phyloP scores from a whole-genome alignment of 2,797 vertebrate genomes.

The Muraenolepis orangiensis region DNA sequence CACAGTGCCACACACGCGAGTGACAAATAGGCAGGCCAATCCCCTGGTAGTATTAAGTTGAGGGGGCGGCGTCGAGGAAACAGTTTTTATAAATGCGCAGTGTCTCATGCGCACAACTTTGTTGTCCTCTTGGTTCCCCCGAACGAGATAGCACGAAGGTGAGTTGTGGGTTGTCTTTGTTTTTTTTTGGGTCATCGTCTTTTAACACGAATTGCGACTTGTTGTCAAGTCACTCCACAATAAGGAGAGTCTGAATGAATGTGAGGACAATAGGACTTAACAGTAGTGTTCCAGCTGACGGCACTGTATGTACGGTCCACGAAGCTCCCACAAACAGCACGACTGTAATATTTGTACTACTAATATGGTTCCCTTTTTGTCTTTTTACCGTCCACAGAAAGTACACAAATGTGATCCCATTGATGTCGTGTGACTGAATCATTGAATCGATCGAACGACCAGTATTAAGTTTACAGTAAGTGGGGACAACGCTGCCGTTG shows the following conservation, averaged over 20 bases:
- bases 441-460: too few species aligned
- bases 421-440: too few species aligned
- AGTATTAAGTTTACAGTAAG: too few species aligned
- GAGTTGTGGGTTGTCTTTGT: slow-evolving; percentile 22
- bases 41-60: background rate
- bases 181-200: too few species aligned
- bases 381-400: too few species aligned
- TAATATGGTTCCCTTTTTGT: too few species aligned
- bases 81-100: slow-evolving; percentile 26
- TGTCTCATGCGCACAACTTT: background rate
- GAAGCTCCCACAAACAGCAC: too few species aligned
- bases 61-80: slow-evolving; percentile 19
- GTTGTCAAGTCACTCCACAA: background rate
- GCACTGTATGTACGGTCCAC: too few species aligned
- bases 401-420: too few species aligned
- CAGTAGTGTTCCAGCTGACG: background rate
- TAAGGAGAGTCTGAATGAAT: background rate
- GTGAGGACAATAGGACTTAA: background rate
- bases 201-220: background rate
- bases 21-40: slow-evolving; percentile 28
- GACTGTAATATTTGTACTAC: too few species aligned
- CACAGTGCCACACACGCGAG: background rate
- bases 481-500: too few species aligned
- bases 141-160: slow-evolving; percentile 29
- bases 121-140: background rate